These are phyloP conservation scores for Zaprionus africanus DNA, from an alignment of 1,140 invertebrate species.

Conservation along the genomic window DNA sequence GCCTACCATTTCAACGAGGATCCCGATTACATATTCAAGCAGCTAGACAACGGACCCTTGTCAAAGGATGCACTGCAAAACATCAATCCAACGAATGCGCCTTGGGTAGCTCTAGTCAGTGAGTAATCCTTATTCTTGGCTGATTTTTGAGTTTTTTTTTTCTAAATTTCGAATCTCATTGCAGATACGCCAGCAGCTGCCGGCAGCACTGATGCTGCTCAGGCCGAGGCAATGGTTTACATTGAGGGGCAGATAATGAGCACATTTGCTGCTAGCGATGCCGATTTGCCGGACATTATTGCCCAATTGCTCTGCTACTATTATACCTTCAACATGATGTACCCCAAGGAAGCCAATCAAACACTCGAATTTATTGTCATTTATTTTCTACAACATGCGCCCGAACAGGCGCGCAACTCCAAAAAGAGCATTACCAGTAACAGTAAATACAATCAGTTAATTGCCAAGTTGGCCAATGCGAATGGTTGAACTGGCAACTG, in stretches of 20 bases:
- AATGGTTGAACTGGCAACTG: conserved; percentile 45
- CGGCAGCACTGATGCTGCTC: conserved; percentile 32
- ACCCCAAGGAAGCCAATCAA: conserved; percentile 80
- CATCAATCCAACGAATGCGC: conserved; percentile 71
- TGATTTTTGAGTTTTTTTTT: neutral
- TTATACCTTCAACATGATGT: conserved; percentile 82
- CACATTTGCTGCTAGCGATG: conserved; percentile 54
- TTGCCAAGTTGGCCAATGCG: conserved; percentile 68
- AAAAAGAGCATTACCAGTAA: conserved; percentile 63
- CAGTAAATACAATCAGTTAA: conserved; percentile 71
- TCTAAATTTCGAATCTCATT: neutral
- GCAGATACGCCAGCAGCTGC: conserved; percentile 48
- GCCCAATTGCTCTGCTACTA: conserved; percentile 77
- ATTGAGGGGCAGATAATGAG: conserved; percentile 72
- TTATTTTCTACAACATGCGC: conserved; percentile 71
- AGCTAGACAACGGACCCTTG: conserved; percentile 56
- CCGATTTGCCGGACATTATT: conserved; percentile 68
- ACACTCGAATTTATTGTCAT: conserved; percentile 80
- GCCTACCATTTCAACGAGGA: conserved; percentile 74
- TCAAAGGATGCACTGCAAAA: conserved; percentile 64
- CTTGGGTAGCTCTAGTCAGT: conserved; percentile 79
- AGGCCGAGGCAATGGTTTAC: conserved; percentile 66
- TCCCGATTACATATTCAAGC: conserved; percentile 72
- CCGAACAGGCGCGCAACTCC: conserved; percentile 63
- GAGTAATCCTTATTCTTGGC: conserved; percentile 24